Evolutionary conservation across 2,888 invertebrate genomes (phyloP), one percentile per base, ranked within the genome.

Genomic region (Conchocele bisecta): DNA sequence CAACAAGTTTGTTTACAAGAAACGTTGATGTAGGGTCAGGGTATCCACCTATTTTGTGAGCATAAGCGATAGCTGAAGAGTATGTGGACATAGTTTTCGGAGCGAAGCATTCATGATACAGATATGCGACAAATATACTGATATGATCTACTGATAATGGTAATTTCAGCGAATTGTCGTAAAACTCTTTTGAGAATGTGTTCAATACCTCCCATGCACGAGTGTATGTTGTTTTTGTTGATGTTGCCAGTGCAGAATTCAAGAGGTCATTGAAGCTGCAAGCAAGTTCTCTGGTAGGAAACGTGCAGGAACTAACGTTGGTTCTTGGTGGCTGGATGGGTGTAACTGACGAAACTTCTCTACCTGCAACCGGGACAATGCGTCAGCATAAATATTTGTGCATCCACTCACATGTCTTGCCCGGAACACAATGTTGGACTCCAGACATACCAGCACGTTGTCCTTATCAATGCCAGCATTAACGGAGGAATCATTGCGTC

Each of bases 61-160:
- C 50, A 50, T 39, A 65, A 13, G n/a, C 39, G 7, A 65, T 26
- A 0, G 65, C 65, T 4, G 65, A 57, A n/a, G 57, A 28, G 51
- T 50, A 57, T 13, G 65, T 57, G 4, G 57, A 57, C 31, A 57
- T 48, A 1, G 50, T 39, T 28, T 20, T 41, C 11, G 65, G 50
- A n/a, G 65, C 57, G 46, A 29, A 31, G 15, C 11, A 28, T 7
- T 57, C 29, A 28, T 48, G 24, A 28, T 26, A 50, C 26, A 65
- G 11, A n/a, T 57, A 48, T 6, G 65, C 39, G 20, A 57, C 29
- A 41, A 57, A 65, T 13, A 37, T n/a, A 9, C 41, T 17, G 31
- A 57, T 28, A 4, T 57, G 41, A 11, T 41, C 26, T 17, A 41
- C n/a, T 29, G n/a, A 11, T 15, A 57, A 26, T 9, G 31, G 28